phyloP scores from a whole-genome alignment of 1,140 invertebrate species.

The Lucilia cuprina region DNA sequence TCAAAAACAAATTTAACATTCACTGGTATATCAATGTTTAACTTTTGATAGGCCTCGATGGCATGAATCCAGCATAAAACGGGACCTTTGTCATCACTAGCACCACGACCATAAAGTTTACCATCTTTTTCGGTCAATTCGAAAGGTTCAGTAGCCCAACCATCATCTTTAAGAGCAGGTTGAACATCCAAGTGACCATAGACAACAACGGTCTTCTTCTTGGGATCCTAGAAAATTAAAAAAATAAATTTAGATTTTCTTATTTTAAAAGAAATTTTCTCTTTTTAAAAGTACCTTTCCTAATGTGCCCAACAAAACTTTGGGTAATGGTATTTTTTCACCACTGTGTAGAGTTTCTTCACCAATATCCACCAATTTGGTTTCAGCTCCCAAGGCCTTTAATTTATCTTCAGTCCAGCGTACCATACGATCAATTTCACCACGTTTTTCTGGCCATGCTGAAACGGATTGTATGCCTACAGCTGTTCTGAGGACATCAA shows the following conservation, averaged over 20 bases:
- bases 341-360: constrained; percentile 78
- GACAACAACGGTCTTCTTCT: constrained; percentile 90
- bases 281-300: constrained; percentile 68
- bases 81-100: constrained; percentile 94
- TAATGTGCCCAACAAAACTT: constrained; percentile 84
- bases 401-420: constrained; percentile 80
- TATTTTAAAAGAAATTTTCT: not conserved
- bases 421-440: constrained; percentile 68
- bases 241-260: not conserved
- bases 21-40: constrained; percentile 78
- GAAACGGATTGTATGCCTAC: constrained; percentile 96
- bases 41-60: constrained; percentile 85
- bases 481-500: constrained; percentile 81
- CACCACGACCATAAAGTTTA: constrained; percentile 91
- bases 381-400: constrained; percentile 76
- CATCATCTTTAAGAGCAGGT: constrained; percentile 89
- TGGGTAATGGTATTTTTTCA: constrained; percentile 79
- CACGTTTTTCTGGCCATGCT: constrained; percentile 68
- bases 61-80: constrained; percentile 94
- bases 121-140: constrained; percentile 85
- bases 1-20: constrained; percentile 98
- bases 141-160: constrained; percentile 97
- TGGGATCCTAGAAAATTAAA: constrained; percentile 68
- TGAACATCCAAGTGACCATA: constrained; percentile 99
- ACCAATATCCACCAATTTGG: constrained; percentile 83